Evolutionary conservation across 2,113 vertebrate genomes (phyloP).

Genomic region (Tricholaema leucomelas): DNA sequence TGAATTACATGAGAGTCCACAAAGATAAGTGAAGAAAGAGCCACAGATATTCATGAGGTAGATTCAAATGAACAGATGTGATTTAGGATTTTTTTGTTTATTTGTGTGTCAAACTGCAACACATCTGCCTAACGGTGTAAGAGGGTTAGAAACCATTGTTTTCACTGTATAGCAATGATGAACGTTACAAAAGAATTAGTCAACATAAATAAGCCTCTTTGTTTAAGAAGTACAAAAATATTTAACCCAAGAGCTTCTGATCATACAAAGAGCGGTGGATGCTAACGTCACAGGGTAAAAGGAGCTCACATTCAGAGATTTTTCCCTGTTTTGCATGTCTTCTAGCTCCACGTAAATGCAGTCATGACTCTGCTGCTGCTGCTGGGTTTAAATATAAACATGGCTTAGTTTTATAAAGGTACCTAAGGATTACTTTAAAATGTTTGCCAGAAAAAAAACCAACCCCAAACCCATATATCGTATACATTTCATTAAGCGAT

Average conservation of each 20-base stretch:
- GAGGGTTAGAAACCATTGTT: slow-evolving; percentile 20
- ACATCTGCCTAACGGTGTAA: slow-evolving; percentile 9
- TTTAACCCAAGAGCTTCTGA: slow-evolving; percentile 44
- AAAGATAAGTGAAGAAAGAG: slow-evolving; percentile 77
- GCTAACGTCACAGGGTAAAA: slow-evolving; percentile 13
- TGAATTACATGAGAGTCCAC: slow-evolving; percentile 80
- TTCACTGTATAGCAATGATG: neutral
- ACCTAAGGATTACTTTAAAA: slow-evolving; percentile 51
- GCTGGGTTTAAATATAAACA: slow-evolving; percentile 25
- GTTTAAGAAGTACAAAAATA: slow-evolving; percentile 54
- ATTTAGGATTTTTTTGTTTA: neutral
- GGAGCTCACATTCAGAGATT: slow-evolving; percentile 19
- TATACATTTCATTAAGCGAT: slow-evolving; percentile 72
- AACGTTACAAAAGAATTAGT: slow-evolving; percentile 47
- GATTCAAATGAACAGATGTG: slow-evolving; percentile 37
- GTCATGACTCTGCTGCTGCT: neutral
- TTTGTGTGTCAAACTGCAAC: slow-evolving; percentile 7
- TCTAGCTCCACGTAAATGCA: neutral
- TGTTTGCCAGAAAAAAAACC: slow-evolving; percentile 28
- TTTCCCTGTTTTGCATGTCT: slow-evolving; percentile 27
- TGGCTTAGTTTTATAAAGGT: slow-evolving; percentile 29
- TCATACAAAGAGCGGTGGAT: slow-evolving; percentile 45
- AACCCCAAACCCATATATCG: neutral
- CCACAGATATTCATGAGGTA: slow-evolving; percentile 62
- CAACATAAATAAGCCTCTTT: slow-evolving; percentile 35